Conservation (phyloP, 2,888 invertebrate species). For the Tenodera sinensis region DNA sequence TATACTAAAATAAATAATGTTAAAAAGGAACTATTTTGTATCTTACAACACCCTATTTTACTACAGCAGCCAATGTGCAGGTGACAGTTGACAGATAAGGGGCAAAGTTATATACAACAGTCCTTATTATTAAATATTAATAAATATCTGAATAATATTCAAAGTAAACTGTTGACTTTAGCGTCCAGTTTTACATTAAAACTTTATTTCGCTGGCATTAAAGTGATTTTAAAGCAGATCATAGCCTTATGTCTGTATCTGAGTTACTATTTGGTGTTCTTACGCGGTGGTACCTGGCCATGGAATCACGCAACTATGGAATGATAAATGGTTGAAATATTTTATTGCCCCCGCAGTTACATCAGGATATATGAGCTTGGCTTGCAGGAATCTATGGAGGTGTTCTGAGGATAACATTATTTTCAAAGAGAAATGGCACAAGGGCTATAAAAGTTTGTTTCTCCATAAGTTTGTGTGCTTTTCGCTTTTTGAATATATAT, state of each 20-base stretch:
- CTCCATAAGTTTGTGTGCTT: background rate
- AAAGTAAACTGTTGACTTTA: no score
- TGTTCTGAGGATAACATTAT: background rate
- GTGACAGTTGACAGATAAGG: no score
- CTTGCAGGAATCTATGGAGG: background rate
- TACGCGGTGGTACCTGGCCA: background rate
- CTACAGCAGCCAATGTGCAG: no score
- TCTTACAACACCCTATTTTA: no score
- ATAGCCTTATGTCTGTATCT: background rate
- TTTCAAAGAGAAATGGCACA: background rate
- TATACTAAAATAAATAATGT: no score
- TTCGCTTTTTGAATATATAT: background rate
- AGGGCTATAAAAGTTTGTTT: background rate
- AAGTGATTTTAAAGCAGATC: background rate
- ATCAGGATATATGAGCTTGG: background rate
- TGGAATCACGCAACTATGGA: background rate
- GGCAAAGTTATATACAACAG: no score
- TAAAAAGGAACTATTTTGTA: no score
- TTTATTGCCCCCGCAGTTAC: background rate
- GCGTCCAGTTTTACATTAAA: no score
- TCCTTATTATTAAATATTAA: no score
- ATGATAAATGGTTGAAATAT: background rate
- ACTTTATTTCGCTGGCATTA: background rate
- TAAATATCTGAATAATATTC: no score
- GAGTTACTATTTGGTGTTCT: background rate